Evolutionary conservation across 2,113 vertebrate genomes (phyloP).

Genomic region (Azemiops feae): DNA sequence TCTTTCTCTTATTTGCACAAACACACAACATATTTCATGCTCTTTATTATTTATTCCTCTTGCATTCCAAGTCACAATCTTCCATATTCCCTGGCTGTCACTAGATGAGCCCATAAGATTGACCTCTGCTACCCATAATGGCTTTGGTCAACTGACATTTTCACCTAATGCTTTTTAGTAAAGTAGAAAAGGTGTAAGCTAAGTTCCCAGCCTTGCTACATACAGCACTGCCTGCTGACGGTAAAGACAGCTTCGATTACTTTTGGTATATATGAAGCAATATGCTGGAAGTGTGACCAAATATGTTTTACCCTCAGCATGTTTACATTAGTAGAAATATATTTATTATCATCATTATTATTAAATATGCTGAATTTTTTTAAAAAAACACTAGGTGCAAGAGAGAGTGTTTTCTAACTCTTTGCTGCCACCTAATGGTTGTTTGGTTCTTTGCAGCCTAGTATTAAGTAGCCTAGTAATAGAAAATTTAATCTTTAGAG

Average conservation of each 20-base stretch:
- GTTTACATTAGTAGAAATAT: neutral
- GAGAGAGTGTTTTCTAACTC: neutral
- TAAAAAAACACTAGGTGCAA: neutral
- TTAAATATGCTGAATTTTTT: neutral
- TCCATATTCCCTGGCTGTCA: neutral
- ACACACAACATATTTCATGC: neutral
- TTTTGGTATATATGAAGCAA: neutral
- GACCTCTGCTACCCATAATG: neutral
- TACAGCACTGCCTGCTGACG: neutral
- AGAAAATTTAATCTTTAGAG: too few relatives aligned
- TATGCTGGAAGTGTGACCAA: neutral
- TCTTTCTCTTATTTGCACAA: neutral
- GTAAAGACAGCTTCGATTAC: neutral
- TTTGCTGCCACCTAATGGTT: neutral
- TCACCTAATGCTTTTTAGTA: neutral
- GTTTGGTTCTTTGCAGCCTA: neutral
- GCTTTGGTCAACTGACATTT: neutral
- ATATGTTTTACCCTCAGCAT: neutral
- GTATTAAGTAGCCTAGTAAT: neutral
- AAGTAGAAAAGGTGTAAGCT: neutral
- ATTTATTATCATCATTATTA: neutral
- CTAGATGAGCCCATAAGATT: neutral
- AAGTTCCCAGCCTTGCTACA: neutral
- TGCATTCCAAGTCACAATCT: neutral
- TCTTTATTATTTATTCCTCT: neutral